Percentiles rank a stretch among this genome's conserved stretches.
Conservation (phyloP, 2,113 vertebrate species). For the Cryptotis parvus region DNA sequence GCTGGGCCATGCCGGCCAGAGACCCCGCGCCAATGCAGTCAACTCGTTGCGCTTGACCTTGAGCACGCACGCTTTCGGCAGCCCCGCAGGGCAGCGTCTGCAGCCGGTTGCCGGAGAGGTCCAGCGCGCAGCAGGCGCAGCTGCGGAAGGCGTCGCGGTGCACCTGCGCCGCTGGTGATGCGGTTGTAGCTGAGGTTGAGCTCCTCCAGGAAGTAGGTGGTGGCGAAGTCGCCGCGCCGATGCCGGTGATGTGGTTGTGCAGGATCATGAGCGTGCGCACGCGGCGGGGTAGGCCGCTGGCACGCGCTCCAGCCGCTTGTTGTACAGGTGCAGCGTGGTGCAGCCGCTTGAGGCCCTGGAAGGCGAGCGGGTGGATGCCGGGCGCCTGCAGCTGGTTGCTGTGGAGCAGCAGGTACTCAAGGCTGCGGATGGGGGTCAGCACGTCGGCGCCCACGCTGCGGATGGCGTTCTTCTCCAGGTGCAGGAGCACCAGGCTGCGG, state of each 20-base stretch:
- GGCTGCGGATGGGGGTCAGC: conserved; percentile 92
- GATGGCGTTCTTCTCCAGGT: conserved; percentile 97
- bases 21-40: conserved; percentile 90
- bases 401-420: conserved; percentile 97
- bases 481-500: conserved; percentile 94
- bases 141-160: conserved; percentile 96
- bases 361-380: conserved; percentile 93
- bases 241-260: conserved; percentile 95
- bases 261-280: conserved; percentile 97
- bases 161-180: conserved; percentile 90
- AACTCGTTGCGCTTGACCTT: conserved; percentile 95
- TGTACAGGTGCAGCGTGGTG: conserved; percentile 98
- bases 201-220: conserved; percentile 95
- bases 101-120: conserved; percentile 95
- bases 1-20: conserved; percentile 93
- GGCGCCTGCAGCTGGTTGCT: conserved; percentile 95
- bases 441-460: conserved; percentile 90
- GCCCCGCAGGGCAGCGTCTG: conserved; percentile 90
- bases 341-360: conserved; percentile 96
- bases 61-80: conserved; percentile 93
- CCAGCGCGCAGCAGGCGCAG: conserved; percentile 93
- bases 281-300: conserved; percentile 93
- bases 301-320: conserved; percentile 95
- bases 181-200: conserved; percentile 99
- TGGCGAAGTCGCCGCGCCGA: conserved; percentile 94